Evolutionary conservation across 1,140 invertebrate species (phyloP).

Genomic region (Zaprionus nigranus): DNA sequence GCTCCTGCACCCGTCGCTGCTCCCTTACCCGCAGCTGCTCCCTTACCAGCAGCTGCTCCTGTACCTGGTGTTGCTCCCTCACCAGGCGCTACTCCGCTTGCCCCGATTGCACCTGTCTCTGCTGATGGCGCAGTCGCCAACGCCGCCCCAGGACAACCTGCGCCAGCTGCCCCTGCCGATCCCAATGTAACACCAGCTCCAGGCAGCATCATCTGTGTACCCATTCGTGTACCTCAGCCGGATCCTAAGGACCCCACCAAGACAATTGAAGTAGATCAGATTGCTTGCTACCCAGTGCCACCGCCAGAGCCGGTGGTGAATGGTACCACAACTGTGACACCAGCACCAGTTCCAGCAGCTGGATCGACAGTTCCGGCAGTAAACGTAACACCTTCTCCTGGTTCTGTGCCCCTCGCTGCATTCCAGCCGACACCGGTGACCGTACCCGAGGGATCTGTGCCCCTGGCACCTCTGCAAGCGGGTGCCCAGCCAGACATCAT

Average conservation of each 20-base stretch:
- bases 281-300: conserved; percentile 80
- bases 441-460: conserved; percentile 84
- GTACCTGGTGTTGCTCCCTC: conserved; percentile 25
- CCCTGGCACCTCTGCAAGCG: conserved; percentile 82
- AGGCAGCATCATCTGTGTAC: conserved; percentile 73
- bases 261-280: conserved; percentile 76
- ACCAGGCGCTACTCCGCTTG: conserved; percentile 81
- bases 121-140: conserved; percentile 75
- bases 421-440: conserved; percentile 55
- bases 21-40: conserved; percentile 77
- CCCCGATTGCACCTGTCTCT: conserved; percentile 9
- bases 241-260: conserved; percentile 77
- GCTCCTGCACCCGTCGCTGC: conserved; percentile 41
- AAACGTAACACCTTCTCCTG: conserved; percentile 12
- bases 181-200: conserved; percentile 58
- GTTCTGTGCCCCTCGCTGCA: conserved; percentile 67
- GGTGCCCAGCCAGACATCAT: conserved; percentile 80
- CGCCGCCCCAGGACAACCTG: conserved; percentile 70
- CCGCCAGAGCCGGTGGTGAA: conserved; percentile 56
- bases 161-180: conserved; percentile 46
- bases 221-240: conserved; percentile 68
- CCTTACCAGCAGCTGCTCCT: conserved; percentile 19
- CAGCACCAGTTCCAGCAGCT: background rate
- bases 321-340: conserved; percentile 30
- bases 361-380: too few relatives aligned